Conservation (phyloP, 1,140 invertebrate species). For the Temnothorax nylanderi region DNA sequence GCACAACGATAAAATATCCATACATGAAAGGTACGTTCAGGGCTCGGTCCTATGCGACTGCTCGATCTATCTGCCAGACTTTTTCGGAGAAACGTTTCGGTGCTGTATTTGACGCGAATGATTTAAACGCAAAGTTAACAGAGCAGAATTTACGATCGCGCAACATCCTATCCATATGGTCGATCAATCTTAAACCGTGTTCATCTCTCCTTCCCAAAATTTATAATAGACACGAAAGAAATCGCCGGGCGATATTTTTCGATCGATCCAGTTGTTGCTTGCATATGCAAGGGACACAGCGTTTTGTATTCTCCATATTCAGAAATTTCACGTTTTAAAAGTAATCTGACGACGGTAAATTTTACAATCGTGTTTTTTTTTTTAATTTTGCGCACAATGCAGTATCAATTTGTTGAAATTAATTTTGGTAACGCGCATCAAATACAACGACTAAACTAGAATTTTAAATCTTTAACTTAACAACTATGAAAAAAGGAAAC, state of each 20-base stretch:
- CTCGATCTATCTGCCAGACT: conserved; percentile 49
- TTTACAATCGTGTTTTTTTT: not conserved
- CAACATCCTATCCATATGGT: conserved; percentile 60
- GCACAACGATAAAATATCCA: conserved; percentile 44
- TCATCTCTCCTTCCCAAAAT: conserved; percentile 44
- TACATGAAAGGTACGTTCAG: conserved; percentile 11
- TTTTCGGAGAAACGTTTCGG: conserved; percentile 15
- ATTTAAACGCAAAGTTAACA: conserved; percentile 59
- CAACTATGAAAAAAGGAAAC: not conserved
- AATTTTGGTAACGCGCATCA: not conserved
- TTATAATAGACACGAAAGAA: conserved; percentile 31
- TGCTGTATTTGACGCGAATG: conserved; percentile 58
- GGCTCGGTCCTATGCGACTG: conserved; percentile 31
- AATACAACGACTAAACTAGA: not conserved
- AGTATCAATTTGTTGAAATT: conserved; percentile 14
- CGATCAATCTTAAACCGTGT: conserved; percentile 54
- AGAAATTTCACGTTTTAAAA: conserved; percentile 1
- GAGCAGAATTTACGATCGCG: conserved; percentile 60
- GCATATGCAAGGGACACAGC: not conserved
- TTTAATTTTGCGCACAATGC: not conserved
- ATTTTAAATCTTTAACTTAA: not conserved
- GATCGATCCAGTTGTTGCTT: conserved; percentile 37
- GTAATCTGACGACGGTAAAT: not conserved
- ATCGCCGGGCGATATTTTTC: conserved; percentile 22
- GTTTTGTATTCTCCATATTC: not conserved